phyloP scores from a whole-genome alignment of 1,140 invertebrate genomes.

The Holotrichia oblita region DNA sequence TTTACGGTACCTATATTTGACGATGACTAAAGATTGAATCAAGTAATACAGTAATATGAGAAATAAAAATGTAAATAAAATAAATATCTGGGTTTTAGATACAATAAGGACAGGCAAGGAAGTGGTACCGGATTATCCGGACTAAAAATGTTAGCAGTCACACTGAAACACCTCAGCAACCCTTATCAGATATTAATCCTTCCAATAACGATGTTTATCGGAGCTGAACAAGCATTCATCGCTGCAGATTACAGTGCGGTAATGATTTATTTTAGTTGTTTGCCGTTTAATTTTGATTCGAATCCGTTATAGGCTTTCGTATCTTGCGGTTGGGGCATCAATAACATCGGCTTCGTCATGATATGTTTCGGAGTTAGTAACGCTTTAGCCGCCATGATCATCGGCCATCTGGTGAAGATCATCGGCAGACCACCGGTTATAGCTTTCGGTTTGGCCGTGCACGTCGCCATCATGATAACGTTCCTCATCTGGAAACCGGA shows the following conservation, averaged over 20 bases:
- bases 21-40: too few relatives aligned
- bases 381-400: conserved; percentile 80
- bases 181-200: conserved; percentile 85
- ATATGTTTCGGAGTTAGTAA: conserved; percentile 90
- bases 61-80: too few relatives aligned
- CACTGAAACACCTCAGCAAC: conserved; percentile 78
- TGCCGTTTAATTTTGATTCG: not conserved
- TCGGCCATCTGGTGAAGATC: conserved; percentile 82
- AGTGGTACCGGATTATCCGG: conserved; percentile 65
- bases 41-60: too few relatives aligned
- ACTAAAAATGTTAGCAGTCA: conserved; percentile 77
- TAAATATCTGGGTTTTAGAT: conserved; percentile 56
- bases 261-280: conserved; percentile 53
- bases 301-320: conserved; percentile 77
- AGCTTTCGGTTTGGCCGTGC: conserved; percentile 76
- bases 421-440: conserved; percentile 82
- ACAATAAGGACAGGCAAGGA: conserved; percentile 61
- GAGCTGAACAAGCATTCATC: conserved; percentile 92
- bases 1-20: too few relatives aligned
- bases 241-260: conserved; percentile 90
- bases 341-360: conserved; percentile 91
- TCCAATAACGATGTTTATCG: conserved; percentile 93
- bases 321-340: conserved; percentile 88
- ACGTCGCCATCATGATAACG: conserved; percentile 72
- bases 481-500: conserved; percentile 80